Percentiles rank a stretch among this genome's conserved stretches.
Evolutionary conservation across 2,797 vertebrate genomes (phyloP).

Genomic region (Salmo trutta): DNA sequence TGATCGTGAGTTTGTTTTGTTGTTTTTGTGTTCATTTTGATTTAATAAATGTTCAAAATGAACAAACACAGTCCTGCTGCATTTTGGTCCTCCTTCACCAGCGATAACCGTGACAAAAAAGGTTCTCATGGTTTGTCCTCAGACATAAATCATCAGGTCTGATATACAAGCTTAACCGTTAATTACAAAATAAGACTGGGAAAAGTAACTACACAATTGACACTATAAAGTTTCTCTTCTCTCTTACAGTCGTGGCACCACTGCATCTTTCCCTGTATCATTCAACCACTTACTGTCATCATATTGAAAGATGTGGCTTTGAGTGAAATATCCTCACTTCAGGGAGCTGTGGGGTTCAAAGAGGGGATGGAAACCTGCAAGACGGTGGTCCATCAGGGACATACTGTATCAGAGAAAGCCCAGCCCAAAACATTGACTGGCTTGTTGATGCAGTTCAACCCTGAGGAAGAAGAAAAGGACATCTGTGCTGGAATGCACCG

Average conservation of each 20-base stretch:
- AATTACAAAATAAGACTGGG: neutral
- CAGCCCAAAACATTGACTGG: conserved; percentile 5
- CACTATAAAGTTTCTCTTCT: neutral
- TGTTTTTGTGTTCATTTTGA: no score
- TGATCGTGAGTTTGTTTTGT: no score
- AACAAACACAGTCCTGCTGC: no score
- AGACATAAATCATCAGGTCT: neutral
- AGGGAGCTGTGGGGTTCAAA: neutral
- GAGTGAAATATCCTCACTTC: neutral
- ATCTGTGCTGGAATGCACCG: conserved; percentile 26
- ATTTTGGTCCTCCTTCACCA: no score
- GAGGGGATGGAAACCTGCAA: neutral
- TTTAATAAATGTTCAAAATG: no score
- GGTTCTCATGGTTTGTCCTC: neutral
- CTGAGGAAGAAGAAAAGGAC: conserved; percentile 17
- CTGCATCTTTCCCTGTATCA: neutral
- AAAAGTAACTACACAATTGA: neutral
- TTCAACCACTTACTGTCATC: neutral
- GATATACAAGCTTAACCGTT: neutral
- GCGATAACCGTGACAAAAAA: no score
- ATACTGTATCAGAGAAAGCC: neutral
- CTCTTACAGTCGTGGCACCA: neutral
- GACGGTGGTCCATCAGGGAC: neutral
- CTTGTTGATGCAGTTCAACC: conserved; percentile 23
- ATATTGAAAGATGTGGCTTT: neutral